Conservation (phyloP, 2,888 invertebrate genomes). For the Eucera pruinosa region DNA sequence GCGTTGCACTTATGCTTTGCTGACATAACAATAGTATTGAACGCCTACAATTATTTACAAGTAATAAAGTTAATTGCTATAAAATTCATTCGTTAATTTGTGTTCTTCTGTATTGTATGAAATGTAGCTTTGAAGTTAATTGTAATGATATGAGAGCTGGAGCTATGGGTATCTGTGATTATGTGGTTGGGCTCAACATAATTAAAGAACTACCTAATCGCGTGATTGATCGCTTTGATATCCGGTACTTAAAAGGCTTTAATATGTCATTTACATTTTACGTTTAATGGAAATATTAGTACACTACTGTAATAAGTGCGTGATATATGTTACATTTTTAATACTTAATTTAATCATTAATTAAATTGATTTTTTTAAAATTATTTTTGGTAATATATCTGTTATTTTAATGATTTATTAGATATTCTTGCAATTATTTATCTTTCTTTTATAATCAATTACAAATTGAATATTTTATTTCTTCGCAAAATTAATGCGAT, state of each 20-base stretch:
- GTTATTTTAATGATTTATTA: not conserved
- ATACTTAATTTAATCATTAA: not conserved
- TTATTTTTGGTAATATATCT: too few species aligned
- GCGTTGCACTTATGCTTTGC: conserved; percentile 13
- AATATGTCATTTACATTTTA: not conserved
- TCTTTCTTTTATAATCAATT: not conserved
- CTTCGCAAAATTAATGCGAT: not conserved
- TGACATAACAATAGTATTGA: conserved; percentile 31
- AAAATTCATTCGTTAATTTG: not conserved
- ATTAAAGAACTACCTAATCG: not conserved
- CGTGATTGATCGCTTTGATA: not conserved
- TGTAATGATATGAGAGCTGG: not conserved
- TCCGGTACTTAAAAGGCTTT: not conserved
- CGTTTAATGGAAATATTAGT: not conserved
- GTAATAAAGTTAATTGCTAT: not conserved
- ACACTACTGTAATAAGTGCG: not conserved
- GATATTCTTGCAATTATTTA: too few species aligned
- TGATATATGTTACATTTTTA: not conserved
- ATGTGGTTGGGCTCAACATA: not conserved
- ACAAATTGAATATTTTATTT: not conserved
- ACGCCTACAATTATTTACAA: not conserved
- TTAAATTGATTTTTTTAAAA: too few species aligned
- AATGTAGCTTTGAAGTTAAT: not conserved
- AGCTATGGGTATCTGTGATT: not conserved
- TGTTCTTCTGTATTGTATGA: not conserved